Percentiles rank a stretch among this genome's conserved stretches.
Evolutionary conservation across 2,888 invertebrate species (phyloP).

Genomic region (Tuta absoluta): DNA sequence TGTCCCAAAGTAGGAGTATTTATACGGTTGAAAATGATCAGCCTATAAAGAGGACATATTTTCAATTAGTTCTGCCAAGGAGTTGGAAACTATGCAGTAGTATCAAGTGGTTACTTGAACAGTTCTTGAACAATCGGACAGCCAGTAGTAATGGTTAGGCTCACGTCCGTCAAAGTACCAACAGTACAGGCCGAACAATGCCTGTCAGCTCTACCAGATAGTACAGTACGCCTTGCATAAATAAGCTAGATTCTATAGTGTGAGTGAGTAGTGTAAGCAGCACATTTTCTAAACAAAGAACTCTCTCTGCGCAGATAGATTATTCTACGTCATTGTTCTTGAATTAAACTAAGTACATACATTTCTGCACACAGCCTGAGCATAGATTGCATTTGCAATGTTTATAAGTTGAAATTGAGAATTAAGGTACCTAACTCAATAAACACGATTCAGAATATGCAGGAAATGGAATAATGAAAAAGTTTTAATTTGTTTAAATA

Average conservation of each 20-base stretch:
- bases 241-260: conserved; percentile 27
- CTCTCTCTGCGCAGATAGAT: conserved; percentile 9
- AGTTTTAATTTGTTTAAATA: conserved; percentile 80
- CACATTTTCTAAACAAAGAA: conserved; percentile 22
- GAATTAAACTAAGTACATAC: conserved; percentile 3
- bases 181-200: conserved; percentile 54
- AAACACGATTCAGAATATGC: conserved; percentile 64
- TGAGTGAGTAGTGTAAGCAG: conserved; percentile 23
- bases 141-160: conserved; percentile 63
- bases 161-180: conserved; percentile 71
- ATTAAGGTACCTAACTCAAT: conserved; percentile 53
- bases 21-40: conserved; percentile 18
- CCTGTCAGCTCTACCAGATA: conserved; percentile 28
- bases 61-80: conserved; percentile 35
- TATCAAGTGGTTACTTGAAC: conserved; percentile 51
- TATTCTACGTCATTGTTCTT: conserved; percentile 20
- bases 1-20: conserved; percentile 13
- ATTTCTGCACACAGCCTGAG: not conserved
- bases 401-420: conserved; percentile 43
- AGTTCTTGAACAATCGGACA: conserved; percentile 59
- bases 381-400: conserved; percentile 32
- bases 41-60: conserved; percentile 20
- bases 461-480: conserved; percentile 68
- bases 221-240: conserved; percentile 28
- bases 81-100: conserved; percentile 53